phyloP scores from a whole-genome alignment of 30 jellyfish, hydroid and myxozoan genomes.

The Turritopsis rubra region DNA sequence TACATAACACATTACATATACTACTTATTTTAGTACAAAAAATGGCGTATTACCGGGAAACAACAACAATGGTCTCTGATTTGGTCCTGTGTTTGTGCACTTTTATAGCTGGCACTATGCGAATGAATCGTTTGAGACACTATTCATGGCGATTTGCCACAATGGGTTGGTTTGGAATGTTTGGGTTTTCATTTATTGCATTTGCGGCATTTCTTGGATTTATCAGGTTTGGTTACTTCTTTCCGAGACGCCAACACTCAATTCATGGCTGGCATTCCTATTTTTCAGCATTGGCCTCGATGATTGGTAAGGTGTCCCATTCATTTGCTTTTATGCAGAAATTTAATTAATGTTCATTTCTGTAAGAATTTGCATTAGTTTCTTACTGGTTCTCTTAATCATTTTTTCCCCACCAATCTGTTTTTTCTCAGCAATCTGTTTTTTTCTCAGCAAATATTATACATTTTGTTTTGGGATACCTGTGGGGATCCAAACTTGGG shows the following conservation, averaged over 20 bases:
- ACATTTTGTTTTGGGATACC: no score
- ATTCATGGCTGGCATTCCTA: constrained; percentile 33
- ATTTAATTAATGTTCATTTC: constrained; percentile 11
- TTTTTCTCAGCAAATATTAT: no score
- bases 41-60: constrained; percentile 31
- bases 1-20: neutral
- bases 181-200: constrained; percentile 40
- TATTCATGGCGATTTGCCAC: constrained; percentile 36
- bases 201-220: constrained; percentile 41
- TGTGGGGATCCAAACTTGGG: no score
- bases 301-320: constrained; percentile 22
- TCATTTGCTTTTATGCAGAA: constrained; percentile 22
- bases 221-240: constrained; percentile 34
- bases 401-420: no score
- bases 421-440: no score
- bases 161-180: constrained; percentile 41
- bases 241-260: constrained; percentile 31
- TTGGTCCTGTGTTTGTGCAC: constrained; percentile 16
- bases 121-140: constrained; percentile 21
- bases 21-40: neutral
- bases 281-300: constrained; percentile 31
- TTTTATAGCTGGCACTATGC: constrained; percentile 28
- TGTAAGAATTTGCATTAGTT: constrained; percentile 1
- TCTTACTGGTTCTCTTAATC: no score
- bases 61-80: constrained; percentile 41